These are phyloP conservation scores for Pristionchus arcanus DNA, from an alignment of 2,888 invertebrate genomes.

Conservation along the genomic window DNA sequence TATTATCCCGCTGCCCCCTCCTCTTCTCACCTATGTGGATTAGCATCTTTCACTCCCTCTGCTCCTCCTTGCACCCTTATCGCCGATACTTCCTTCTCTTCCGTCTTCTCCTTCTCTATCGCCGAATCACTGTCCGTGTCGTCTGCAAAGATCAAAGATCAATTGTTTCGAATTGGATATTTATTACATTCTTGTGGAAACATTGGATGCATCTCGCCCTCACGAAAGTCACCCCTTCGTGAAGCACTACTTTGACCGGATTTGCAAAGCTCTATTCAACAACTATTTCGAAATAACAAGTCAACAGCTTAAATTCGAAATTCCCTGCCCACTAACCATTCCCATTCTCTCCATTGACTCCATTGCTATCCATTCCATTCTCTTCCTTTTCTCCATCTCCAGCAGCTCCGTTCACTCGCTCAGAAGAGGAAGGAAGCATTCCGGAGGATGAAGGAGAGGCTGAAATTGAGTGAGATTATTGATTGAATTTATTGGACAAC, in stretches of 20 bases:
- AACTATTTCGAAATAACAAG: background rate
- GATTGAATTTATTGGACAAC: no score
- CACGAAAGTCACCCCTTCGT: no score
- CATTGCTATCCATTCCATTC: background rate
- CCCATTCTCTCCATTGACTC: conserved; percentile 49
- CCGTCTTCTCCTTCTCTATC: conserved; percentile 54
- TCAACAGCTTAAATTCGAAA: no score
- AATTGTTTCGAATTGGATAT: background rate
- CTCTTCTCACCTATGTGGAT: conserved; percentile 40
- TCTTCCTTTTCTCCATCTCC: conserved; percentile 26
- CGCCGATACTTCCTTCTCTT: conserved; percentile 41
- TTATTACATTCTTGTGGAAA: no score
- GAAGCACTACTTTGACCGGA: no score
- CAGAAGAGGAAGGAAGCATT: conserved; percentile 20
- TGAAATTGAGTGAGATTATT: background rate
- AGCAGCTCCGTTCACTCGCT: background rate
- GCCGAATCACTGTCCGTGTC: conserved; percentile 32
- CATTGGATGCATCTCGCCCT: no score
- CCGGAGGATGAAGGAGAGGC: conserved; percentile 26
- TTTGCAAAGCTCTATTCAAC: no score
- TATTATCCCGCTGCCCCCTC: no score
- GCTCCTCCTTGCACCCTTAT: conserved; percentile 44
- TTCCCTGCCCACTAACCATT: background rate
- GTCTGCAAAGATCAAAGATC: conserved; percentile 7
- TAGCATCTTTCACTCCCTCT: conserved; percentile 28